Base-by-base conservation (phyloP, 2,888 invertebrate genomes). In the Terebella lapidaria region DNA sequence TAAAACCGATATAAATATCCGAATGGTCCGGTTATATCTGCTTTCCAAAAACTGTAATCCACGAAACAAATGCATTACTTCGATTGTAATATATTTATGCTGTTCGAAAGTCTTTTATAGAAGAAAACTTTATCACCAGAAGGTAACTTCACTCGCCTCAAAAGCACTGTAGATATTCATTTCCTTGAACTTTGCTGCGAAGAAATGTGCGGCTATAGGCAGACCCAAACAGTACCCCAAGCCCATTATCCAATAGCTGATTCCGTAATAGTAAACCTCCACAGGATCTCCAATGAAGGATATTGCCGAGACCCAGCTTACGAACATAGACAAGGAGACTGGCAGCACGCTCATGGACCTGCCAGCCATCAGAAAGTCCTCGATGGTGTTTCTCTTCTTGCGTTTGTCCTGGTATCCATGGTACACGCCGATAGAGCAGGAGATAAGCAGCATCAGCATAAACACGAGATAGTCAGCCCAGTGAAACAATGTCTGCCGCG, bases 311-410 rank as follows among this genome's bases (percentile, higher is more conserved):
- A 63, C 5, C 46, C 54, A 63, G 29, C 60, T 58, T 24, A 65
- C 60, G 42, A 62, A 65, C 5, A 63, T 46, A 22, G 65, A 65
- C 27, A 65, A 27, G 3, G 58, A 54, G 35, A 65, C 65, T 3
- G 65, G 65, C 26, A 60, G 18, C 47, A 75, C 70, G n/a, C 72
- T 69, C 72, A 79, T 74, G 45, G 68, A 68, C 28, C 74, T 64
- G 18, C 74, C 66, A 4, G 78, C 78, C 62, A 78, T 72, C 3
- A 79, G 70, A 55, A 78, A 72, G 57, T 78, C 77, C 29, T 70
- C 70, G 42, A 74, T 75, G 15, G 77, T 88, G 79, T 65, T 87
- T 74, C 83, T 80, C 73, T 83, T 80, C 65, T 81, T 83, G 69
- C 80, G 60, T 15, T 15, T 35, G 42, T n/a, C n/a, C n/a, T n/a